These are phyloP conservation scores for Coreius guichenoti DNA, from an alignment of 2,797 vertebrate species.

Conservation along the genomic window DNA sequence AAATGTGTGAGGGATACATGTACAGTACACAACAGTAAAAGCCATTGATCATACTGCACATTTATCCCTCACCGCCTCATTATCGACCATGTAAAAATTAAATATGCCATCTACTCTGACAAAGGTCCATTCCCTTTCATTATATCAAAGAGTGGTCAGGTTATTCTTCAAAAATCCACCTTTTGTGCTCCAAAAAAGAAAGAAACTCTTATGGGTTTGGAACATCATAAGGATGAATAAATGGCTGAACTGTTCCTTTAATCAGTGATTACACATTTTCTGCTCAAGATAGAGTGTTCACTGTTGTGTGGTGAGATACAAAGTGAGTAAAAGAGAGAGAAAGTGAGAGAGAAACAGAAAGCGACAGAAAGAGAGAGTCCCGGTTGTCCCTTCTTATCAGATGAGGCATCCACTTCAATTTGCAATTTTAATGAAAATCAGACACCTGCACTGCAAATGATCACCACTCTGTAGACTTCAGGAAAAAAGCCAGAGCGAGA, in stretches of 20 bases:
- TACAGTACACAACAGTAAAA: neutral
- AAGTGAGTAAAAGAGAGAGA: constrained; percentile 16
- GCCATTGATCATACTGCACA: neutral
- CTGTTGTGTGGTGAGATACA: constrained; percentile 34
- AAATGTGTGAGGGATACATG: neutral
- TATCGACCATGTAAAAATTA: neutral
- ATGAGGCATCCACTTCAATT: constrained; percentile 84
- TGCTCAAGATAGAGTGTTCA: constrained; percentile 34
- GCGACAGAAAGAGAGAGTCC: constrained; percentile 68
- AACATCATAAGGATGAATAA: neutral
- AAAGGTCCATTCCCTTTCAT: neutral
- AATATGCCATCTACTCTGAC: neutral
- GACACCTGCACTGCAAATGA: constrained; percentile 89
- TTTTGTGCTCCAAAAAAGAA: neutral
- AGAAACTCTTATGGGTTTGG: neutral
- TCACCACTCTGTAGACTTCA: constrained; percentile 74
- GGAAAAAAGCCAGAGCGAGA: constrained; percentile 65
- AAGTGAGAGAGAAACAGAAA: constrained; percentile 40
- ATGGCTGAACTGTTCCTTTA: constrained; percentile 3
- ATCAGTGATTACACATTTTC: constrained; percentile 28
- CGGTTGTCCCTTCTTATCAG: constrained; percentile 85
- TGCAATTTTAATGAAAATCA: constrained; percentile 96
- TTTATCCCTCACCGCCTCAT: neutral
- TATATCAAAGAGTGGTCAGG: neutral
- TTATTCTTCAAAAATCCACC: neutral